These are phyloP conservation scores for Caenorhabditis remanei DNA, from an alignment of 1,140 invertebrate species.

Conservation along the genomic window DNA sequence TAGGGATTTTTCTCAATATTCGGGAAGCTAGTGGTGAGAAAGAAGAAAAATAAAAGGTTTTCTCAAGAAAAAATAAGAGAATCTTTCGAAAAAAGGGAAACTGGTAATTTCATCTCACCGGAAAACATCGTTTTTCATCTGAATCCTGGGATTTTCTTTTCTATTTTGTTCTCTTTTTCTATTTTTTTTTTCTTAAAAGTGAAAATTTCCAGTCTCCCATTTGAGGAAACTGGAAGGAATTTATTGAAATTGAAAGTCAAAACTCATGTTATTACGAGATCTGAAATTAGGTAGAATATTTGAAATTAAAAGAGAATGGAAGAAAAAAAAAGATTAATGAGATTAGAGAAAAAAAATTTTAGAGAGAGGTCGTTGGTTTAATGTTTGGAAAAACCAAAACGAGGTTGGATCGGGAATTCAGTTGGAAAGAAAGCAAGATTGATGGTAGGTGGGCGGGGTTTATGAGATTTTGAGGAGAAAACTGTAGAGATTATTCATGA, in stretches of 20 bases:
- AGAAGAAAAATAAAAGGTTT: neutral
- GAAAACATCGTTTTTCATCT: slow-evolving; percentile 17
- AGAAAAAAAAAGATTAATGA: neutral
- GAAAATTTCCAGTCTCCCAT: neutral
- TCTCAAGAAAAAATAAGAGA: neutral
- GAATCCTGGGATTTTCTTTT: neutral
- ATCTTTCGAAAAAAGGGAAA: neutral
- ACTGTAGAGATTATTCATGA: neutral
- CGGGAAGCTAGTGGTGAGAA: neutral
- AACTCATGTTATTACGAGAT: too few relatives aligned
- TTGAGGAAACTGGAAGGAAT: too few relatives aligned
- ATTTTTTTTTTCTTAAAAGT: neutral
- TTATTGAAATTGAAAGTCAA: neutral
- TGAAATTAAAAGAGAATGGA: neutral
- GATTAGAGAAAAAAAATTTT: neutral
- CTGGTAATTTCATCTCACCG: slow-evolving; percentile 22
- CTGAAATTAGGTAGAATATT: neutral
- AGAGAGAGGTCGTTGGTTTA: neutral
- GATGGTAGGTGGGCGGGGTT: slow-evolving; percentile 12
- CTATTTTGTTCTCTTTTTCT: neutral
- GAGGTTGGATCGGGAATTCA: slow-evolving; percentile 19
- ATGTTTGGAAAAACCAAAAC: neutral
- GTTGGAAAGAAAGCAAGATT: slow-evolving; percentile 35
- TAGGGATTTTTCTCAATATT: too few relatives aligned
- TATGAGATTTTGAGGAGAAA: neutral